These are phyloP conservation scores for Pantala flavescens DNA, from an alignment of 1,140 invertebrate species.

Conservation along the genomic window DNA sequence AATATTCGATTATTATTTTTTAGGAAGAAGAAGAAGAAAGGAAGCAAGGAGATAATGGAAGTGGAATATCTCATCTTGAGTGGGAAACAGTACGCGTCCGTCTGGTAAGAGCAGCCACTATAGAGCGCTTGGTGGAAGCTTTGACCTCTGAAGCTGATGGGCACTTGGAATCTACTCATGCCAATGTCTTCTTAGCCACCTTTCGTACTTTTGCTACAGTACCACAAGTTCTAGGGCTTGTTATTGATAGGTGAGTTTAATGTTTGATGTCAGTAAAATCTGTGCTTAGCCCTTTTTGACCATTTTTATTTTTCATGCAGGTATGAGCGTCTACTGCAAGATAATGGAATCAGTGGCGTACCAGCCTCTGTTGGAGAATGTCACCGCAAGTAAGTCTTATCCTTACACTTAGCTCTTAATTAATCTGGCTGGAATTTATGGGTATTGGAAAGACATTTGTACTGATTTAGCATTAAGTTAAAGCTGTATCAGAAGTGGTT, in stretches of 20 bases:
- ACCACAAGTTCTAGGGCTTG: constrained; percentile 66
- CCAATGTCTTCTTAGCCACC: constrained; percentile 94
- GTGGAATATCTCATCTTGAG: constrained; percentile 82
- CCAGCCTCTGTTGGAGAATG: constrained; percentile 42
- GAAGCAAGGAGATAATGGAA: background rate
- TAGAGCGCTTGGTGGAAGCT: constrained; percentile 84
- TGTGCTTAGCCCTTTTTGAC: background rate
- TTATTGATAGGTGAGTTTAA: constrained; percentile 62
- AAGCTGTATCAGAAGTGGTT: too few species aligned
- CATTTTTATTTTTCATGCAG: constrained; percentile 24
- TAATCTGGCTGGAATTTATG: too few species aligned
- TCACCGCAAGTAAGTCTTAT: constrained; percentile 54
- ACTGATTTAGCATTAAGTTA: too few species aligned
- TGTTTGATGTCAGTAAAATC: background rate
- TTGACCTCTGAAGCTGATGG: constrained; percentile 78
- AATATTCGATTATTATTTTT: constrained; percentile 21
- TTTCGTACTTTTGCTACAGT: constrained; percentile 79
- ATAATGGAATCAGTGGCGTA: constrained; percentile 26
- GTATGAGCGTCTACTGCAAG: constrained; percentile 32
- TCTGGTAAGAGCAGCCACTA: constrained; percentile 91
- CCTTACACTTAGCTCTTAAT: background rate
- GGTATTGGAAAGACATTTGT: too few species aligned
- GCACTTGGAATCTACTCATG: constrained; percentile 93
- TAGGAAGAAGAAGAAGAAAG: constrained; percentile 73
- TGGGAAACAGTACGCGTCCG: constrained; percentile 98